Evolutionary conservation across 1,140 invertebrate genomes (phyloP).

Genomic region (Hyposmocoma kahamanoa): DNA sequence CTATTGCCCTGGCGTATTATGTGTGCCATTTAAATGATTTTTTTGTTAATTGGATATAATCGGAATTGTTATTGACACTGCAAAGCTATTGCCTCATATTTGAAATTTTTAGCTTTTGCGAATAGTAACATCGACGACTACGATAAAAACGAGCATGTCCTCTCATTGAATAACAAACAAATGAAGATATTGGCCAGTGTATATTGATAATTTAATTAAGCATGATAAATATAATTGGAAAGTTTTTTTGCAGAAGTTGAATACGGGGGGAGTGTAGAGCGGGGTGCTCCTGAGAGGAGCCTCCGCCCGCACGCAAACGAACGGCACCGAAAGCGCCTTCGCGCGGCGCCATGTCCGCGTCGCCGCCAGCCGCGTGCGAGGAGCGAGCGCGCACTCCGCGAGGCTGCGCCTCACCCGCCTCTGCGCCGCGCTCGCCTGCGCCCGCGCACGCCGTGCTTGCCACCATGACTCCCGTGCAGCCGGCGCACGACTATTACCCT

Average conservation of each 20-base stretch:
- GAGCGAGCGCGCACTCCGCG: slow-evolving; percentile 49
- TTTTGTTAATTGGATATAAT: too few relatives aligned
- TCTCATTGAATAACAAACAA: not conserved
- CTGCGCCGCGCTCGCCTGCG: slow-evolving; percentile 69
- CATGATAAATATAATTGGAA: too few relatives aligned
- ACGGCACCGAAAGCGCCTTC: slow-evolving; percentile 31
- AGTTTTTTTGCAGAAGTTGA: slow-evolving; percentile 45
- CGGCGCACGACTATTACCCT: slow-evolving; percentile 75
- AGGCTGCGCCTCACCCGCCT: slow-evolving; percentile 37
- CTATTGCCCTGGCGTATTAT: slow-evolving; percentile 21
- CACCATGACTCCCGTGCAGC: slow-evolving; percentile 80
- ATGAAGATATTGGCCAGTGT: too few relatives aligned
- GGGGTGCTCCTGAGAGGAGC: slow-evolving; percentile 50
- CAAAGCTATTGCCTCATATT: too few relatives aligned
- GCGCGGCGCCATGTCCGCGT: slow-evolving; percentile 52
- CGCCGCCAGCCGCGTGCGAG: slow-evolving; percentile 40
- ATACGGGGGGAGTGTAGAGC: slow-evolving; percentile 44
- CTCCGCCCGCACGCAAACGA: slow-evolving; percentile 39
- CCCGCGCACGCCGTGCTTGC: slow-evolving; percentile 81
- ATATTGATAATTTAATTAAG: too few relatives aligned
- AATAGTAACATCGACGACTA: too few relatives aligned
- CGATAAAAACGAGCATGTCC: slow-evolving; percentile 33
- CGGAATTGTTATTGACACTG: too few relatives aligned
- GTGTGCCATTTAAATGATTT: not conserved
- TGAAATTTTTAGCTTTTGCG: too few relatives aligned